Conservation (phyloP, 2,113 vertebrate genomes). For the Chaenogobius annularis region DNA sequence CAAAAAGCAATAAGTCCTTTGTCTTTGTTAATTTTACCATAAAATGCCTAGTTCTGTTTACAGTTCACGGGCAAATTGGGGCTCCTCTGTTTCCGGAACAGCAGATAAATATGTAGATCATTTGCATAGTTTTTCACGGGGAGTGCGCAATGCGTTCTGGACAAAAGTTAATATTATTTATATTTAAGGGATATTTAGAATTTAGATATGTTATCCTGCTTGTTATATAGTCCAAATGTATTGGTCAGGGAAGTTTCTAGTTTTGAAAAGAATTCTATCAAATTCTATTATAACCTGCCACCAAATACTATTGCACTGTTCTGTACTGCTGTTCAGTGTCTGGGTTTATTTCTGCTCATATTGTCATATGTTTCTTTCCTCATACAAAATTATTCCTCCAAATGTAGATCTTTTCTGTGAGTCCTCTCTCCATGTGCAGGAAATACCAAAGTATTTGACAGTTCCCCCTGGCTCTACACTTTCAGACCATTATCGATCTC, state of each 20-base stretch:
- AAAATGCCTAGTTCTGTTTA: conserved; percentile 62
- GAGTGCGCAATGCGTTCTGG: conserved; percentile 63
- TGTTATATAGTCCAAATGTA: conserved; percentile 61
- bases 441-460: conserved; percentile 81
- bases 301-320: conserved; percentile 82
- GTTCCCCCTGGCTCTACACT: conserved; percentile 54
- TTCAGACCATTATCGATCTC: conserved; percentile 75
- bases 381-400: conserved; percentile 44
- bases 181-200: conserved; percentile 84
- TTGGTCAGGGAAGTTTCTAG: conserved; percentile 75
- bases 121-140: conserved; percentile 66
- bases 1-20: conserved; percentile 72
- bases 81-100: conserved; percentile 42
- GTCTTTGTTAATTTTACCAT: conserved; percentile 39
- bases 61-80: conserved; percentile 46
- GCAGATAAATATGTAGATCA: conserved; percentile 43
- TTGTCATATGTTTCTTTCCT: conserved; percentile 40
- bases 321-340: conserved; percentile 76
- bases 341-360: conserved; percentile 63
- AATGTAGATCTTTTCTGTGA: conserved; percentile 31
- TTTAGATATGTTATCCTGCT: conserved; percentile 76
- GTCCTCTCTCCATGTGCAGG: conserved; percentile 64
- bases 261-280: conserved; percentile 69
- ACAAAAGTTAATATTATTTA: conserved; percentile 77
- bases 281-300: conserved; percentile 77